phyloP scores from a whole-genome alignment of 2,113 vertebrate species.

The Lampris incognitus region DNA sequence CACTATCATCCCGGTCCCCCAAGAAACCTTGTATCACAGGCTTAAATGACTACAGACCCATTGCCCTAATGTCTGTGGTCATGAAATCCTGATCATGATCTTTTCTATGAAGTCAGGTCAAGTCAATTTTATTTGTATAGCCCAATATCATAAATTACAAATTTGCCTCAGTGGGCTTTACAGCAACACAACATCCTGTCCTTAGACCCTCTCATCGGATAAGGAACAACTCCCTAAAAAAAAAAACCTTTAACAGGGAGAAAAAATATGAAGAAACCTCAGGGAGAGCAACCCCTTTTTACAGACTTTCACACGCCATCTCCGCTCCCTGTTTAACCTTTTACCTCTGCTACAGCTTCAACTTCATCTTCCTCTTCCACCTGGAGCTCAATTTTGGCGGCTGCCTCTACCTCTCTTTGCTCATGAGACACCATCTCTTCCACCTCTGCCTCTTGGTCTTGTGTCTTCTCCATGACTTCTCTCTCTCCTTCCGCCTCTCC shows the following conservation, averaged over 20 bases:
- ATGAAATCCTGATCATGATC: neutral
- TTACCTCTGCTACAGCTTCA: slow-evolving; percentile 20
- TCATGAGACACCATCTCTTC: slow-evolving; percentile 47
- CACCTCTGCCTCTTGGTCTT: slow-evolving; percentile 30
- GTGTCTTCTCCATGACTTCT: slow-evolving; percentile 41
- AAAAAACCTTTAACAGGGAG: no score
- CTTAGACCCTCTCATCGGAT: no score
- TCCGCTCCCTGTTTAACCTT: slow-evolving; percentile 32
- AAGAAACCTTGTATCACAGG: no score
- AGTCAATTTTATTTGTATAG: no score
- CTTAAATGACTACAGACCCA: no score
- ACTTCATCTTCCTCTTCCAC: slow-evolving; percentile 30
- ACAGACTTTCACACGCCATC: slow-evolving; percentile 66
- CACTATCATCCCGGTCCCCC: no score
- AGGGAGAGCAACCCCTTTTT: neutral
- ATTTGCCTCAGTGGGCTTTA: no score
- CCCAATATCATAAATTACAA: no score
- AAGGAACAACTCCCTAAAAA: no score
- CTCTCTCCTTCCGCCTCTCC: slow-evolving; percentile 57
- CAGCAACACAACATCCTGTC: no score
- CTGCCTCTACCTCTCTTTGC: slow-evolving; percentile 32
- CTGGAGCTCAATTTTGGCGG: slow-evolving; percentile 24
- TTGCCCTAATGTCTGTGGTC: no score
- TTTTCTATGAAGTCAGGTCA: neutral
- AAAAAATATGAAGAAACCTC: neutral